Percentiles rank a stretch among this genome's conserved stretches.
Evolutionary conservation across 2,797 vertebrate genomes (phyloP).

Genomic region (Parotocinclus haroldoi): DNA sequence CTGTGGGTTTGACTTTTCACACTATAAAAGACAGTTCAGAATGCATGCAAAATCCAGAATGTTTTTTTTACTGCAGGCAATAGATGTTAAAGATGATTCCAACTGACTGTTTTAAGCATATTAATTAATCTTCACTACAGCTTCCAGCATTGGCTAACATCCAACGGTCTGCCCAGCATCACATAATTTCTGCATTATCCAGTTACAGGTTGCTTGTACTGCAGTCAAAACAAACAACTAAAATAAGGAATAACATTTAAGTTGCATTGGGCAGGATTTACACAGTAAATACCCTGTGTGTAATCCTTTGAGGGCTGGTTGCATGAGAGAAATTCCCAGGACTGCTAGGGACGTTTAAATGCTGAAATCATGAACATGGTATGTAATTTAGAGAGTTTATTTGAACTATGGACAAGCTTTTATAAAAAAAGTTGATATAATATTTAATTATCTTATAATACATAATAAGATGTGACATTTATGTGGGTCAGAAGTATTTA

Average conservation of each 20-base stretch:
- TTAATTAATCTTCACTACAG: background rate
- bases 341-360: constrained; percentile 17
- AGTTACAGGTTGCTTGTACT: background rate
- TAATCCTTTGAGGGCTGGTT: constrained; percentile 20
- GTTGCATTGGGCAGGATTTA: background rate
- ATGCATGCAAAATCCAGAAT: background rate
- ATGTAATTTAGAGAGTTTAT: no score
- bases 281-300: constrained; percentile 20
- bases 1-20: constrained; percentile 1
- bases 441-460: no score
- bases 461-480: no score
- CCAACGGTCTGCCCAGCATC: constrained; percentile 9
- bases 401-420: no score
- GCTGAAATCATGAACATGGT: no score
- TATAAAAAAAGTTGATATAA: no score
- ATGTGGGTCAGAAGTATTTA: no score
- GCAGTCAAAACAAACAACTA: background rate
- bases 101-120: background rate
- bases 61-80: background rate
- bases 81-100: background rate
- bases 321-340: constrained; percentile 28
- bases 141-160: constrained; percentile 5
- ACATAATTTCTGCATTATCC: constrained; percentile 10
- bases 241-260: constrained; percentile 14
- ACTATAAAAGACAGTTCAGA: background rate